Evolutionary conservation across 2,797 vertebrate species (phyloP).

Genomic region (Enteromius anoplus): DNA sequence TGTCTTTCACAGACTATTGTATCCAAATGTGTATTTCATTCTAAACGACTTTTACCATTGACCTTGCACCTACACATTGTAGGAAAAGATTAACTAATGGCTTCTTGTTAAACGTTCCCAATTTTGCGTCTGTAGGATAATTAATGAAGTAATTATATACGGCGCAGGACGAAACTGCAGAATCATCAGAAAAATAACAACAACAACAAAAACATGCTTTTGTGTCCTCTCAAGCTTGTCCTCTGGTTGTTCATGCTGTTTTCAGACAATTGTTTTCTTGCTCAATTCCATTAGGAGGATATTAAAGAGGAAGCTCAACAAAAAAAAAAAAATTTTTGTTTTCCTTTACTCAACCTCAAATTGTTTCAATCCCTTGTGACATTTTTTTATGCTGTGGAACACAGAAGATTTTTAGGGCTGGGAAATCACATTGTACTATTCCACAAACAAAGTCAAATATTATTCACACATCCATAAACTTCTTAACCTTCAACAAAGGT

Average conservation of each 20-base stretch:
- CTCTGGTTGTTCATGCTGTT: slow-evolving; percentile 33
- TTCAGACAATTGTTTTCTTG: slow-evolving; percentile 13
- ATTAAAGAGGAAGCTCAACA: slow-evolving; percentile 20
- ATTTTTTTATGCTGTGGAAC: neutral
- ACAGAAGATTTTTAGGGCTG: neutral
- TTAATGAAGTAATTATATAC: slow-evolving; percentile 77
- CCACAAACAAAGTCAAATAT: neutral
- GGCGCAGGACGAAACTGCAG: slow-evolving; percentile 57
- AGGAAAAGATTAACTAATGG: slow-evolving; percentile 75
- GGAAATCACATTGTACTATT: neutral
- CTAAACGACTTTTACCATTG: slow-evolving; percentile 69
- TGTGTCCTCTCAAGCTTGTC: slow-evolving; percentile 37
- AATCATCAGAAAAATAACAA: slow-evolving; percentile 67
- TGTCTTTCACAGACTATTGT: slow-evolving; percentile 55
- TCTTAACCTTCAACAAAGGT: neutral
- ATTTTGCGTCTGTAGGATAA: slow-evolving; percentile 68
- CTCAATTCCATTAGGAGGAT: slow-evolving; percentile 9
- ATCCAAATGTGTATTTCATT: slow-evolving; percentile 63
- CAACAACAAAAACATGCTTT: slow-evolving; percentile 9
- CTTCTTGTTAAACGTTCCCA: slow-evolving; percentile 71
- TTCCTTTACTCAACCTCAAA: neutral
- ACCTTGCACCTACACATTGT: slow-evolving; percentile 70
- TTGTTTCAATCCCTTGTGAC: neutral
- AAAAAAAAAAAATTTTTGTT: neutral
- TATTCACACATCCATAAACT: neutral